Percentiles rank a stretch among this genome's conserved stretches.
phyloP scores from a whole-genome alignment of 2,888 invertebrate species.

The Diarsia mendica region DNA sequence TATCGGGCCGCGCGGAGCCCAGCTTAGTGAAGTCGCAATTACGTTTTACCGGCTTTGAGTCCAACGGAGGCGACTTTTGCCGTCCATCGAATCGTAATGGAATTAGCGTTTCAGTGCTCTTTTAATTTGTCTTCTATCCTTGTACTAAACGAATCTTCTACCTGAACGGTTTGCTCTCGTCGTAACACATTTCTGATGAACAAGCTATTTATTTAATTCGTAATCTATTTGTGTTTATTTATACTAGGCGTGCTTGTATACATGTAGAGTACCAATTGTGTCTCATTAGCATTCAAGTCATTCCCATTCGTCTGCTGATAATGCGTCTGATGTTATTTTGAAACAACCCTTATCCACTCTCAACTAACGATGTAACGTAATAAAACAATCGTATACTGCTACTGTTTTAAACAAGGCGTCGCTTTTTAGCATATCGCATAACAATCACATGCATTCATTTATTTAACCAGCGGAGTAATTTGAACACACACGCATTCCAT shows the following conservation, averaged over 20 bases:
- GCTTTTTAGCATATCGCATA: slow-evolving; percentile 1
- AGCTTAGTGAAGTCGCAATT: slow-evolving; percentile 90
- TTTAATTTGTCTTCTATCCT: slow-evolving; percentile 88
- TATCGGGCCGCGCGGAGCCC: slow-evolving; percentile 88
- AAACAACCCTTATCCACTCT: slow-evolving; percentile 61
- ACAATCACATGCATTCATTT: slow-evolving; percentile 19
- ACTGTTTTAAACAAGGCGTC: slow-evolving; percentile 26
- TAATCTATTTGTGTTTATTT: slow-evolving; percentile 56
- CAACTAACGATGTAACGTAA: slow-evolving; percentile 57
- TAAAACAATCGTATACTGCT: slow-evolving; percentile 50
- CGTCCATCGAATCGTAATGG: slow-evolving; percentile 90
- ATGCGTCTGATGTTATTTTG: slow-evolving; percentile 63
- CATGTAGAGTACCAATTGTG: slow-evolving; percentile 45
- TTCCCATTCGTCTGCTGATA: slow-evolving; percentile 63
- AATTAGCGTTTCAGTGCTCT: slow-evolving; percentile 89
- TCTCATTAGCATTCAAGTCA: slow-evolving; percentile 64
- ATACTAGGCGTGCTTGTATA: slow-evolving; percentile 42
- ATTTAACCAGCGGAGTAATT: slow-evolving; percentile 7
- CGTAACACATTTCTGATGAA: slow-evolving; percentile 65
- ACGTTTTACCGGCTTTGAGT: slow-evolving; percentile 89
- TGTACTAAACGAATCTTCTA: slow-evolving; percentile 83
- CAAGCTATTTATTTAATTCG: slow-evolving; percentile 56
- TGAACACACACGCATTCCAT: slow-evolving; percentile 9
- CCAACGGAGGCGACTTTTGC: slow-evolving; percentile 88
- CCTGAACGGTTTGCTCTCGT: slow-evolving; percentile 71